These are phyloP conservation scores for Nomada fabriciana DNA, from an alignment of 2,888 invertebrate genomes.

Conservation along the genomic window DNA sequence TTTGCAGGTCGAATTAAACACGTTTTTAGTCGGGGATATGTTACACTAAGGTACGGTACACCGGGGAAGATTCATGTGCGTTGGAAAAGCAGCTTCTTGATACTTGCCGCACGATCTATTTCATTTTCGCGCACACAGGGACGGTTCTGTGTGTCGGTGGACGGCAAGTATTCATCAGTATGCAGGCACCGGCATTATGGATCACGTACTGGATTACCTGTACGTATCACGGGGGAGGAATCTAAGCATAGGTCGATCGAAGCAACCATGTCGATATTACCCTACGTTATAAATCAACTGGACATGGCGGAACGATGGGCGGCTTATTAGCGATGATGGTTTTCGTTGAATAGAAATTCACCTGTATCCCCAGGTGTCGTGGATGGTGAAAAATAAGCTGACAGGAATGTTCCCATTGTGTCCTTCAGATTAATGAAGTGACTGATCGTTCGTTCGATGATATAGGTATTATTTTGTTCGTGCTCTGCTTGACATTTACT, in stretches of 20 bases:
- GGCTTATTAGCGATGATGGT: slow-evolving; percentile 9
- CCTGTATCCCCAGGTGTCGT: neutral
- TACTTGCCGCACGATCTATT: neutral
- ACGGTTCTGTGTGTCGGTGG: neutral
- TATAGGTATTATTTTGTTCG: too few relatives aligned
- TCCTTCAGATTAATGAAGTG: too few relatives aligned
- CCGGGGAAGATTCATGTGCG: neutral
- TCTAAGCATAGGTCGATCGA: slow-evolving; percentile 53
- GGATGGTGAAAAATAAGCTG: neutral
- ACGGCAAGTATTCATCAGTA: slow-evolving; percentile 43
- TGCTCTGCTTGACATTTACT: too few relatives aligned
- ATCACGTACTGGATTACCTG: slow-evolving; percentile 60
- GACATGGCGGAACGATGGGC: slow-evolving; percentile 10
- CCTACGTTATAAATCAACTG: slow-evolving; percentile 52
- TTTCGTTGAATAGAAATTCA: neutral
- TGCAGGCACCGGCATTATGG: slow-evolving; percentile 50
- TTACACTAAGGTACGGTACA: neutral
- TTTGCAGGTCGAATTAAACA: neutral
- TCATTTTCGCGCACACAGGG: too few relatives aligned
- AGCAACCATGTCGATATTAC: slow-evolving; percentile 47
- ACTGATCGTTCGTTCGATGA: too few relatives aligned
- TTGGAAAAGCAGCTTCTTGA: neutral
- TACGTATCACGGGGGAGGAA: slow-evolving; percentile 42
- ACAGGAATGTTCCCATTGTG: neutral
- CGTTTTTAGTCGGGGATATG: neutral